phyloP scores from a whole-genome alignment of 2,888 invertebrate species.

The Tenthredo amoena region DNA sequence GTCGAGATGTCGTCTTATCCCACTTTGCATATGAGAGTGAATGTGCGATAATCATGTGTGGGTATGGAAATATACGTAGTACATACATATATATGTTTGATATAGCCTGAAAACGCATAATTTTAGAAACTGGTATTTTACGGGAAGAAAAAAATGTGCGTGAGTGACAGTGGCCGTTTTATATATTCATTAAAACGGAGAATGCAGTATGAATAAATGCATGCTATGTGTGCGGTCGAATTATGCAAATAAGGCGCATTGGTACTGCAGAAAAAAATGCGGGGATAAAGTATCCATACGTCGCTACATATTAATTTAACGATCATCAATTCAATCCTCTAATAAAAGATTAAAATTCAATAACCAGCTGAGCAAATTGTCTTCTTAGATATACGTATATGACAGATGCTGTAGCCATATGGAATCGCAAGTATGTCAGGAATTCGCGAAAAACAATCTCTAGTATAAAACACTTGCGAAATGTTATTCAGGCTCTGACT shows the following conservation, averaged over 20 bases:
- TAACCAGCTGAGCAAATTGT: constrained; percentile 4
- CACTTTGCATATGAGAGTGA: not conserved
- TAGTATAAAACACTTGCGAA: not conserved
- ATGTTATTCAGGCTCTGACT: not conserved
- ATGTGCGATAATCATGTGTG: not conserved
- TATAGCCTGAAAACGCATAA: not conserved
- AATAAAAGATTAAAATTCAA: not conserved
- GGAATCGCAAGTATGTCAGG: not conserved
- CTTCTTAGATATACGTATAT: not conserved
- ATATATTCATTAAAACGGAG: constrained; percentile 23
- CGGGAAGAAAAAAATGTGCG: not conserved
- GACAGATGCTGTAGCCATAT: not conserved
- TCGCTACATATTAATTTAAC: not conserved
- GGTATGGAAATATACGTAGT: no score
- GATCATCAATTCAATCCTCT: not conserved
- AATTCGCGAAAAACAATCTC: constrained; percentile 32
- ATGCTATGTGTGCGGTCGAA: not conserved
- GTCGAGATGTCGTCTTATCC: not conserved
- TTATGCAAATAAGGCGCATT: constrained; percentile 1
- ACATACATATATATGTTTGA: not conserved
- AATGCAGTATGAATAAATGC: constrained; percentile 3
- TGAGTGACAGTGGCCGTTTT: not conserved
- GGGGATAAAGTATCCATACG: not conserved
- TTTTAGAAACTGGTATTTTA: not conserved
- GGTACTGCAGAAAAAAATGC: not conserved